Evolutionary conservation across 2,888 invertebrate species (phyloP), one percentile per base, ranked within the genome.

Genomic region (Girardia tigrina): DNA sequence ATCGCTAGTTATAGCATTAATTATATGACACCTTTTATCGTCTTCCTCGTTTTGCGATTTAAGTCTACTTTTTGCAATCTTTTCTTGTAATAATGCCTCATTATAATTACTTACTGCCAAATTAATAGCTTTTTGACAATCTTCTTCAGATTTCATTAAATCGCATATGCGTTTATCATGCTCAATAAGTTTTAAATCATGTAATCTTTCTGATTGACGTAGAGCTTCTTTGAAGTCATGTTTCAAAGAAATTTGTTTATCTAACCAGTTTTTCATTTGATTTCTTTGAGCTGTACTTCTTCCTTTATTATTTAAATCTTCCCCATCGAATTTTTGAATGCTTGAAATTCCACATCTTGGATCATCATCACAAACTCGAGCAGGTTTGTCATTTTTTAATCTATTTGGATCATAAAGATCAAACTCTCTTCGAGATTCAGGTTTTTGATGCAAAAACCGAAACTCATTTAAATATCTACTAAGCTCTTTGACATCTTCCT

Each of bases 261-360:
- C 88, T 16, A 91, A 86, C 91, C 92, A 93, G 28, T 90, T 88
- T 80, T 89, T 88, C 80, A 89, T 88, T 83, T 94, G 92, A 76
- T 89, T 89, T 0, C 88, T 88, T 86, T 92, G 91, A n/a, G 89
- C 86, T 80, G 88, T 88, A 78, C 85, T 85, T 0, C 92, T 88
- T 77, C 89, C 89, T 71, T 87, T 88, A 76, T 85, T 87, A 56
- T 87, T 86, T 26, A 89, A 81, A 82, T 93, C 93, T 85, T 94
- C 93, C 0, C 93, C 93, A 81, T 89, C 89, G 81, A 94, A 92
- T 89, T 89, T 90, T 86, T 92, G 92, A 0, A 90, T 89, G 76
- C 91, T 89, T 1, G 92, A 89, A 78, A 89, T 84, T n/a, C 91
- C 90, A 79, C 90, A 87, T 1, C 89, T 86, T 0, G 88, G 87